A percentile compares a stretch with the other conserved stretches of the same genome.
Evolutionary conservation across 1,140 invertebrate species (phyloP).

Genomic region (Bradysia coprophila): DNA sequence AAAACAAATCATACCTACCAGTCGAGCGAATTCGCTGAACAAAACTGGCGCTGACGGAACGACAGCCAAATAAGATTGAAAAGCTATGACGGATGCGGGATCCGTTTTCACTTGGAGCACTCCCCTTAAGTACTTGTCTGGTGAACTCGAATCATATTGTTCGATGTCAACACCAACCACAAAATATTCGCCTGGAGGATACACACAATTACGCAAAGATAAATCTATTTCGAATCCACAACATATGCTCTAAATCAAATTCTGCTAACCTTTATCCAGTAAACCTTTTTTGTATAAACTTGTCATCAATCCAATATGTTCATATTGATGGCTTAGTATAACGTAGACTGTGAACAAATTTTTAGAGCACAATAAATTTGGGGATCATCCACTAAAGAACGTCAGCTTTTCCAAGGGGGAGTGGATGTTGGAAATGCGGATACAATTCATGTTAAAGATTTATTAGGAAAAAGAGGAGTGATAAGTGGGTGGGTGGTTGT

Average conservation of each 20-base stretch:
- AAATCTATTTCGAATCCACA: not conserved
- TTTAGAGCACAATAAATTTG: too few species aligned
- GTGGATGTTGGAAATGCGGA: too few species aligned
- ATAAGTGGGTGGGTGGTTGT: too few species aligned
- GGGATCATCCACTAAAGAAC: too few species aligned
- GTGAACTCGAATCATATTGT: slow-evolving; percentile 57
- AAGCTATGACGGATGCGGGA: slow-evolving; percentile 24
- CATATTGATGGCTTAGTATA: slow-evolving; percentile 72
- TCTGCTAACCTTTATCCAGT: slow-evolving; percentile 56
- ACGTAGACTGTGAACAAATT: slow-evolving; percentile 74
- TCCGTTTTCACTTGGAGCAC: slow-evolving; percentile 41
- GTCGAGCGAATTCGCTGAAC: slow-evolving; percentile 52
- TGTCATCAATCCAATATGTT: slow-evolving; percentile 66
- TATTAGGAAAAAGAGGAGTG: too few species aligned
- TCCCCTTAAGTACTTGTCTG: slow-evolving; percentile 54
- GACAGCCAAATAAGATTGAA: slow-evolving; percentile 55
- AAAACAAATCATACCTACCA: slow-evolving; percentile 14
- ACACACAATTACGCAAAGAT: slow-evolving; percentile 9
- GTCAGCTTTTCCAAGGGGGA: too few species aligned
- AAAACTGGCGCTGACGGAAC: slow-evolving; percentile 46
- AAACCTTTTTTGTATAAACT: slow-evolving; percentile 66
- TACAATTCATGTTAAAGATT: too few species aligned
- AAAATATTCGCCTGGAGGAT: slow-evolving; percentile 73
- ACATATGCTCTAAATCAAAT: not conserved
- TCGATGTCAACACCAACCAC: slow-evolving; percentile 81